Conservation (phyloP, 2,797 vertebrate genomes). For the Platyrinchus mystaceus region DNA sequence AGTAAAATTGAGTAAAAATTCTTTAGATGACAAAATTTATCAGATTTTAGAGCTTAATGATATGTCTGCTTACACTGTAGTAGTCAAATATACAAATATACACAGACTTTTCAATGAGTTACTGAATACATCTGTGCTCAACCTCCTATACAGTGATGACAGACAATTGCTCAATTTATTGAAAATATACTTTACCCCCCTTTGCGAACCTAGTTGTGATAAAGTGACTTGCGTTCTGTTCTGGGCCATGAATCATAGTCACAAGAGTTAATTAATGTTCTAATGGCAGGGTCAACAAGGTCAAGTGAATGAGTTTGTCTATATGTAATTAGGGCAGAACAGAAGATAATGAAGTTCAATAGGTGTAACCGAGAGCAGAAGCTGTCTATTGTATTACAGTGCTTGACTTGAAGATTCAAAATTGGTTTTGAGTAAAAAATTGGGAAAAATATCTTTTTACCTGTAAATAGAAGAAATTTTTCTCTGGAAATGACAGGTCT, state of each 20-base stretch:
- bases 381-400: not conserved
- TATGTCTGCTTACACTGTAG: not conserved
- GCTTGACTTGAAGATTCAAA: not conserved
- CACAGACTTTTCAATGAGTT: not conserved
- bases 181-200: not conserved
- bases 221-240: slow-evolving; percentile 35
- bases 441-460: not conserved
- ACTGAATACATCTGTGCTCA: not conserved
- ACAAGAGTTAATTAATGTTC: slow-evolving; percentile 47
- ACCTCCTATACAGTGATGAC: not conserved
- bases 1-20: not conserved
- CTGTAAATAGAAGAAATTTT: not conserved
- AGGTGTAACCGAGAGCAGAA: slow-evolving; percentile 17
- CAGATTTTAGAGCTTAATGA: not conserved
- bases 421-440: not conserved
- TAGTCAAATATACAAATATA: slow-evolving; percentile 1
- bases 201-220: not conserved
- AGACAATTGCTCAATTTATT: slow-evolving; percentile 12
- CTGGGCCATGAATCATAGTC: slow-evolving; percentile 21
- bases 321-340: slow-evolving; percentile 1
- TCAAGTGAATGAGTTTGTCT: slow-evolving; percentile 53
- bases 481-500: not conserved
- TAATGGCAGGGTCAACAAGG: slow-evolving; percentile 24
- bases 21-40: not conserved
- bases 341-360: slow-evolving; percentile 32